These are phyloP conservation scores for Ellobium chinense DNA, from an alignment of 2,888 invertebrate species.

Conservation along the genomic window DNA sequence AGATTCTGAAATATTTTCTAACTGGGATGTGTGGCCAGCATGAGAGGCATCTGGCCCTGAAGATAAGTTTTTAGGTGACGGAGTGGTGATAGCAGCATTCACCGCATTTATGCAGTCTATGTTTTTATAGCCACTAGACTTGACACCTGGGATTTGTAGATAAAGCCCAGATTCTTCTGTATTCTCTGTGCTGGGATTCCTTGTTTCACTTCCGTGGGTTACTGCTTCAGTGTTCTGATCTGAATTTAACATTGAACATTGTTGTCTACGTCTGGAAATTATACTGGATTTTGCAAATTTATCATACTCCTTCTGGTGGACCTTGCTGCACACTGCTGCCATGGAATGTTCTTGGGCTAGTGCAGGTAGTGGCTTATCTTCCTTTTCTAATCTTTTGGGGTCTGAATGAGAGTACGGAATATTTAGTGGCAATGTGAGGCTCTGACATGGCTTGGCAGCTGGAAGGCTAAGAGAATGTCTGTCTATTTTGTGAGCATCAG, in stretches of 20 bases:
- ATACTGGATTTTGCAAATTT: conserved; percentile 45
- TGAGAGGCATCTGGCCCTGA: conserved; percentile 6
- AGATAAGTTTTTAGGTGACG: conserved; percentile 9
- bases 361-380: not conserved
- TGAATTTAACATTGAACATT: not conserved
- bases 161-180: not conserved
- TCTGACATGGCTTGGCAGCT: not conserved
- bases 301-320: conserved; percentile 39
- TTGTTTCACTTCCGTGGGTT: not conserved
- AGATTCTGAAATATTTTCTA: conserved; percentile 11
- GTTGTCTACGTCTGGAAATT: conserved; percentile 36
- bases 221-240: not conserved
- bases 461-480: conserved; percentile 31
- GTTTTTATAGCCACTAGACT: conserved; percentile 46
- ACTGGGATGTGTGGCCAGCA: not conserved
- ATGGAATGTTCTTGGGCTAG: not conserved
- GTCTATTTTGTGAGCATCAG: conserved; percentile 33
- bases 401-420: conserved; percentile 25
- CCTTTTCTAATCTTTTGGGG: not conserved
- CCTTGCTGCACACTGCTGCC: not conserved
- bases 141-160: not conserved
- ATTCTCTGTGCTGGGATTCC: not conserved
- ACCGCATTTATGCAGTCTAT: conserved; percentile 39
- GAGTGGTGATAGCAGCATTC: conserved; percentile 6
- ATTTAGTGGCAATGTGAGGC: not conserved